Base-by-base conservation (phyloP, 2,113 vertebrate genomes). In the Poeciliopsis retropinna region DNA sequence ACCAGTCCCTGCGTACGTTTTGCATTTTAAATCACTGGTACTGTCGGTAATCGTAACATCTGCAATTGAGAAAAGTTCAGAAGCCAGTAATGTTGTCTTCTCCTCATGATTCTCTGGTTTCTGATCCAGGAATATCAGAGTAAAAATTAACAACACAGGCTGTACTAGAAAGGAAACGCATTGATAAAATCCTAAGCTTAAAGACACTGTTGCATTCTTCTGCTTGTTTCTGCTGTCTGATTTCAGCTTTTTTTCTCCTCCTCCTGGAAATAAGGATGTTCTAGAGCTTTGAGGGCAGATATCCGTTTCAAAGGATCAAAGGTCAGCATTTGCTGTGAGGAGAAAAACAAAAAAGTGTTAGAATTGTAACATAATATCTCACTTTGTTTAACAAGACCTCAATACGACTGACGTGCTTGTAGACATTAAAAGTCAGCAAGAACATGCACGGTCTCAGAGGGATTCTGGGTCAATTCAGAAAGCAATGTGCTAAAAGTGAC, bases 281-380 rank as follows among this genome's bases (percentile, higher is more conserved):
- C 94, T 79, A 96, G 92, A 63, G 96, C 95, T 5, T 90, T 89
- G 78, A 94, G 90, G 70, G 96, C 96, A 19, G 96, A 97, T 89
- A 96, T 96, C 71, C 96, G 91, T 79, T 94, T 95, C 57, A 93
- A 85, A 27, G 96, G 96, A 92, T 96, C 95, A 78, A 97, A 97
- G 66, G 94, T 95, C 85, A 98, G 89, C 95, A 97, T 96, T 87
- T 96, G 93, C 97, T 98, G 87, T 76, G 69, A 44, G 74, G 51
- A 78, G 79, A 17, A 25, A n/a, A 12, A 37, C 29, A n/a, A 1
- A 63, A 47, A 34, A 67, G 30, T 37, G 30, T 3, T 57, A 85
- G 30, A 64, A 3, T 31, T 25, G 14, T 19, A 5, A 47, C 19
- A 47, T 47, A 47, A 41, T 41, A 15, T 15, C 14, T 41, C 39